Conservation (phyloP, 2,113 vertebrate genomes). For the Pterophyllum scalare region DNA sequence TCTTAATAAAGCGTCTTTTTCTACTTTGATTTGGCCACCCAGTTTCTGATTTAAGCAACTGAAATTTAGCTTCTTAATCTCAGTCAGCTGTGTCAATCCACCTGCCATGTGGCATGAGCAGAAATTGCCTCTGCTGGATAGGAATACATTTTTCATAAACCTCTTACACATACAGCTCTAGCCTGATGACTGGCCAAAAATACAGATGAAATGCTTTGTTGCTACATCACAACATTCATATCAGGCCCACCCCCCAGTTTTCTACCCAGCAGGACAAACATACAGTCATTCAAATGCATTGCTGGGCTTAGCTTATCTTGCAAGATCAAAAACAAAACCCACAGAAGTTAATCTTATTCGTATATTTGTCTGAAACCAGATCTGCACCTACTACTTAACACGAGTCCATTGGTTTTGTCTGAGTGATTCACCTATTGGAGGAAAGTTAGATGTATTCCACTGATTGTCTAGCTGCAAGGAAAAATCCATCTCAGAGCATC, state of each 20-base stretch:
- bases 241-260: slow-evolving; percentile 16
- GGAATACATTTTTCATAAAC: slow-evolving; percentile 7
- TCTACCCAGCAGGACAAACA: slow-evolving; percentile 33
- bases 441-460: slow-evolving; percentile 78
- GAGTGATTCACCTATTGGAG: slow-evolving; percentile 74
- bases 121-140: slow-evolving; percentile 18
- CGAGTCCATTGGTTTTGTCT: slow-evolving; percentile 73
- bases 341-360: slow-evolving; percentile 56
- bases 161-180: slow-evolving; percentile 8
- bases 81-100: slow-evolving; percentile 33
- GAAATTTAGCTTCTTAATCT: slow-evolving; percentile 22
- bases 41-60: neutral
- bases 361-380: slow-evolving; percentile 63
- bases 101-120: slow-evolving; percentile 11
- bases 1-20: neutral
- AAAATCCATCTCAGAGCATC: slow-evolving; percentile 80
- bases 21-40: neutral
- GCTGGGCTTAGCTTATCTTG: slow-evolving; percentile 56
- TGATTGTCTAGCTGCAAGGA: slow-evolving; percentile 77
- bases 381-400: slow-evolving; percentile 66
- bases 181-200: slow-evolving; percentile 15
- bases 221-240: slow-evolving; percentile 20
- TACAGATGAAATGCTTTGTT: slow-evolving; percentile 27
- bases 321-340: slow-evolving; percentile 55
- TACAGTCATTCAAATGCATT: slow-evolving; percentile 58